Base-by-base conservation (phyloP, 2,113 vertebrate genomes). In the Ploceus nigricollis region DNA sequence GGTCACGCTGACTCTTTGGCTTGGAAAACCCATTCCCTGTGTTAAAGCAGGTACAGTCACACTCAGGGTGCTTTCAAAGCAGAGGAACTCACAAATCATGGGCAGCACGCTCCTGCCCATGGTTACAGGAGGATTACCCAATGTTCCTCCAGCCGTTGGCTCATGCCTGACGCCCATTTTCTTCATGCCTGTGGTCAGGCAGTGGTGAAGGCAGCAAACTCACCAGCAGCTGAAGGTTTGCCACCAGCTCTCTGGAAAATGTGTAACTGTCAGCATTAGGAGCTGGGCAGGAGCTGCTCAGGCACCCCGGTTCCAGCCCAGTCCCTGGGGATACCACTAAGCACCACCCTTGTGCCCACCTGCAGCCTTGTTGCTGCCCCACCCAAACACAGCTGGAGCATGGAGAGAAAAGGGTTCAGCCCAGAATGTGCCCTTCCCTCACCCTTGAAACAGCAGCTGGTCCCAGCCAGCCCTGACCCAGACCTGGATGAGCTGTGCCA, bases 101-200 rank as follows among this genome's bases (percentile, higher is more conserved):
- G 79, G 60, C 90, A 90, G 68, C 45, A 19, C 0, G 0, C 79
- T 92, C 71, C 95, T 86, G 90, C 82, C 63, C 76, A 47, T 44
- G 56, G 80, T 90, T 83, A 89, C 82, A 70, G 86, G 83, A 86
- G 80, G 96, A 96, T 92, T 95, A 94, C 72, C 91, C 76, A 90
- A 78, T 47, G 89, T 7, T 96, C 58, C 89, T 93, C 82, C 86
- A 70, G 76, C 82, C 0, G 4, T 31, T 95, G 91, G 95, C 91
- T 94, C 91, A 83, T 87, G 72, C 86, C 72, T 3, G 15, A 71
- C 12, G 3, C 71, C 94, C 93, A 89, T 93, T 95, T 95, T 94
- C 60, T 87, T 95, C 96, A 93, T 97, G 89, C 96, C 86, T 97
- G 95, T 97, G 95, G 96, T 96, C 82, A 95, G 94, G 90, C 56